These are phyloP conservation scores for Bergia sp. DNA, from an alignment of 92 coral and sea anemone species.

Conservation along the genomic window DNA sequence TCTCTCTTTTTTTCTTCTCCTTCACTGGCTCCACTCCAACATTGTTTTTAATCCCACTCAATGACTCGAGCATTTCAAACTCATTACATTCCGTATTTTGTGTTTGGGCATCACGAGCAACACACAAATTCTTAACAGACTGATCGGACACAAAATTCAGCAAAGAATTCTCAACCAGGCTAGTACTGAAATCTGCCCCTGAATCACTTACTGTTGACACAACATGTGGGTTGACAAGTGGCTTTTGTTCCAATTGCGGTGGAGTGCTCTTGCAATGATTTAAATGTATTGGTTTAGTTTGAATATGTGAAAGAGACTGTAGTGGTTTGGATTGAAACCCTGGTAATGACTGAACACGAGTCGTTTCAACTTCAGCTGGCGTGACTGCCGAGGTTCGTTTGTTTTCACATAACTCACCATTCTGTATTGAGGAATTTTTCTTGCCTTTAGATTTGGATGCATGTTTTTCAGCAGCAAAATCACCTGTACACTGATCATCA, in stretches of 20 bases:
- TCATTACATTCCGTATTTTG: not conserved
- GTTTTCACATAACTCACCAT: not conserved
- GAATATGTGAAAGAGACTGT: constrained; percentile 6
- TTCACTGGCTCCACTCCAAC: constrained; percentile 8
- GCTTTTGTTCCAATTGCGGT: not conserved
- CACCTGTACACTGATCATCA: not conserved
- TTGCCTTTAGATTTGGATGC: constrained; percentile 19
- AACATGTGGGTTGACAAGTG: not conserved
- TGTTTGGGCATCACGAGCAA: not conserved
- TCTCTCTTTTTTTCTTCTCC: constrained; percentile 8
- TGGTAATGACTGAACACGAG: constrained; percentile 31
- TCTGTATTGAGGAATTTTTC: not conserved
- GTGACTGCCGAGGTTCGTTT: not conserved
- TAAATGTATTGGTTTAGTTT: not conserved
- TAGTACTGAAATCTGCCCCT: not conserved
- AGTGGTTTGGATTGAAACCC: constrained; percentile 23
- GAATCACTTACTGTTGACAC: not conserved
- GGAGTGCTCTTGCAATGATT: not conserved
- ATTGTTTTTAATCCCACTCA: not conserved
- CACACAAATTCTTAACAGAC: not conserved
- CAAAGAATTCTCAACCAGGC: not conserved
- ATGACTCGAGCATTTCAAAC: not conserved
- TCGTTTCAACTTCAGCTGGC: constrained; percentile 36
- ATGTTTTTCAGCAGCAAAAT: not conserved
- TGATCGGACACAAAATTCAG: constrained; percentile 2